Percentiles rank a stretch among this genome's conserved stretches.
Evolutionary conservation across 2,797 vertebrate genomes (phyloP).

Genomic region (Lates japonicus): DNA sequence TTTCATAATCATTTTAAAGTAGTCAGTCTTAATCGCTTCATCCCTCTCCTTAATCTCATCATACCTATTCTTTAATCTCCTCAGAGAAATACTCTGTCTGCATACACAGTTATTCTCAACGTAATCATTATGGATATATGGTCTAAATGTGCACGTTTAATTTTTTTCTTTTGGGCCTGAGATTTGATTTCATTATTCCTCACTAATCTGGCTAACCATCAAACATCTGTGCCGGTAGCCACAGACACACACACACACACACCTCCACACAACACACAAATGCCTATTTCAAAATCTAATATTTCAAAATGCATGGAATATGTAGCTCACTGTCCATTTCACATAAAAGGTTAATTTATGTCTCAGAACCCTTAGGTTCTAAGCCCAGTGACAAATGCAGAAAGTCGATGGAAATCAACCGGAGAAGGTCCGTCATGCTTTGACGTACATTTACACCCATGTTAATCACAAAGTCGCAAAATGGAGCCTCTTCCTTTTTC

Average conservation of each 20-base stretch:
- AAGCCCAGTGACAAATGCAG: slow-evolving; percentile 24
- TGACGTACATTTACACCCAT: slow-evolving; percentile 46
- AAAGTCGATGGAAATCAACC: slow-evolving; percentile 41
- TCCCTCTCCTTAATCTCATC: slow-evolving; percentile 84
- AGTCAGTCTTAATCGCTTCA: slow-evolving; percentile 86
- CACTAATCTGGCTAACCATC: slow-evolving; percentile 72
- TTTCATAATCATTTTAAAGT: slow-evolving; percentile 87
- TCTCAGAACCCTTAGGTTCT: slow-evolving; percentile 23
- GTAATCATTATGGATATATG: slow-evolving; percentile 76
- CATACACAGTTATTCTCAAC: slow-evolving; percentile 72
- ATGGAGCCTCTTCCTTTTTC: slow-evolving; percentile 64
- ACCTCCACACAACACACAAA: neutral
- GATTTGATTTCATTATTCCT: slow-evolving; percentile 73
- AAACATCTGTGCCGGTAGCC: slow-evolving; percentile 63
- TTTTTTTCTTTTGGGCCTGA: slow-evolving; percentile 60
- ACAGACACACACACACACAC: neutral
- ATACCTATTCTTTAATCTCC: slow-evolving; percentile 86
- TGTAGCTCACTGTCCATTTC: slow-evolving; percentile 37
- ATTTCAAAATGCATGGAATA: slow-evolving; percentile 13
- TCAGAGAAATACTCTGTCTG: slow-evolving; percentile 74
- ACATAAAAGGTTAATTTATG: slow-evolving; percentile 30
- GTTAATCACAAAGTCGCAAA: slow-evolving; percentile 68
- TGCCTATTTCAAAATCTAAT: neutral
- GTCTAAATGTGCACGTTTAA: slow-evolving; percentile 70
- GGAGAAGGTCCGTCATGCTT: slow-evolving; percentile 41